Evolutionary conservation across 2,113 vertebrate genomes (phyloP).

Genomic region (Aspidoscelis tigris): DNA sequence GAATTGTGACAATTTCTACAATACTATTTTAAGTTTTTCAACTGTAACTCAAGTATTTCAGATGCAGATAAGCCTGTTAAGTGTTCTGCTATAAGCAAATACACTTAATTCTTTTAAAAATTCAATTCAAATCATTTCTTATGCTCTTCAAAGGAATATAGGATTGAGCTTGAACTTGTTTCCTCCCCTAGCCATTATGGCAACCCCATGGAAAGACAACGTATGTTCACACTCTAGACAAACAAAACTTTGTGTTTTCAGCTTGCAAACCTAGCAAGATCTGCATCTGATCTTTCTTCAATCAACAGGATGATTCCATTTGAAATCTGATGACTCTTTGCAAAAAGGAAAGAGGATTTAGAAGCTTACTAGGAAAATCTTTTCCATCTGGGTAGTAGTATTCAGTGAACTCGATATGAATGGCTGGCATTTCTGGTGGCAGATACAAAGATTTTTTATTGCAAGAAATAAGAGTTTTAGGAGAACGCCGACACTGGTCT

Average conservation of each 20-base stretch:
- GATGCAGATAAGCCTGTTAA: constrained; percentile 19
- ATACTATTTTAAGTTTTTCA: constrained; percentile 22
- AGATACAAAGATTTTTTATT: constrained; percentile 98
- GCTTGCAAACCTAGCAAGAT: background rate
- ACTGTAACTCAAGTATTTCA: constrained; percentile 16
- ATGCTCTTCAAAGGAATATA: background rate
- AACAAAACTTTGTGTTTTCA: background rate
- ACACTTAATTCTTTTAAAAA: background rate
- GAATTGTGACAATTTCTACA: background rate
- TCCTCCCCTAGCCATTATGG: background rate
- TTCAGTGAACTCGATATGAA: constrained; percentile 97
- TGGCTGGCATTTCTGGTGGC: constrained; percentile 96
- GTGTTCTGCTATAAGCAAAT: constrained; percentile 22
- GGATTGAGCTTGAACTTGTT: background rate
- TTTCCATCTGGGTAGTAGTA: constrained; percentile 98
- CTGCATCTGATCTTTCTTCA: background rate
- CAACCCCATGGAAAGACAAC: too few species aligned
- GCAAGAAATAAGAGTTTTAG: constrained; percentile 96
- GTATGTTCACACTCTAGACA: too few species aligned
- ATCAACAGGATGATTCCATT: background rate
- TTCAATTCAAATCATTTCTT: background rate
- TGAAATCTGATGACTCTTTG: background rate
- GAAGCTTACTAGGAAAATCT: constrained; percentile 92
- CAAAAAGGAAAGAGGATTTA: background rate
- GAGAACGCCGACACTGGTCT: constrained; percentile 92